A percentile compares a stretch with the other conserved stretches of the same genome.
Conservation (phyloP, 2,113 vertebrate genomes). For the Condylura cristata region DNA sequence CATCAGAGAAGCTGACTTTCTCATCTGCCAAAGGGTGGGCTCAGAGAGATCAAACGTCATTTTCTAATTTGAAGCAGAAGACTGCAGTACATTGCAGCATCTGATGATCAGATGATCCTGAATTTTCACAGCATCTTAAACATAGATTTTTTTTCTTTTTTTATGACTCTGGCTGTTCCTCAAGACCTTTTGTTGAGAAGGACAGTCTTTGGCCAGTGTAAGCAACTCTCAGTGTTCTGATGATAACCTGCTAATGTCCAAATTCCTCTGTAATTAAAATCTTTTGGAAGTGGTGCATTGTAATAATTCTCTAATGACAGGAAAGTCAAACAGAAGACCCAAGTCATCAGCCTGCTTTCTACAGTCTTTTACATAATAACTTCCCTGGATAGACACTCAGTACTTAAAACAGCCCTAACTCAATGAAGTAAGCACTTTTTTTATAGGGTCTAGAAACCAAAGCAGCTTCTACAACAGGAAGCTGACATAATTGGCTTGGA, state of each 20-base stretch:
- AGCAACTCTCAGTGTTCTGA: not conserved
- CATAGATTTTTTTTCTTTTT: not conserved
- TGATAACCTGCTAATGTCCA: not conserved
- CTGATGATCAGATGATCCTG: not conserved
- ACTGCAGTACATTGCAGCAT: not conserved
- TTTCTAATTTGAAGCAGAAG: not conserved
- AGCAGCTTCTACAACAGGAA: constrained; percentile 51
- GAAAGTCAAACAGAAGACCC: constrained; percentile 16
- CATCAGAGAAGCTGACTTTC: not conserved
- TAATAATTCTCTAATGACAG: constrained; percentile 4
- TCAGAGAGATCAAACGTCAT: not conserved
- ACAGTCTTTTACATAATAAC: not conserved
- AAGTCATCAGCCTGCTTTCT: constrained; percentile 8
- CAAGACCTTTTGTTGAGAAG: not conserved
- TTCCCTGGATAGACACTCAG: not conserved
- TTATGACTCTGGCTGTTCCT: not conserved
- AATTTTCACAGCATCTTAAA: not conserved
- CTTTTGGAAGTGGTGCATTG: not conserved
- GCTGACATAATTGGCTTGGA: not conserved
- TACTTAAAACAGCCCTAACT: constrained; percentile 16
- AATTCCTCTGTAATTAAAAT: constrained; percentile 43
- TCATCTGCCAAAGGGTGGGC: not conserved
- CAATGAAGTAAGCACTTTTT: not conserved
- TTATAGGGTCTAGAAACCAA: not conserved
- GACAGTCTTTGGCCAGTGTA: not conserved